Conservation (phyloP, 1,140 invertebrate genomes). For the Aphaenogaster rudis region DNA sequence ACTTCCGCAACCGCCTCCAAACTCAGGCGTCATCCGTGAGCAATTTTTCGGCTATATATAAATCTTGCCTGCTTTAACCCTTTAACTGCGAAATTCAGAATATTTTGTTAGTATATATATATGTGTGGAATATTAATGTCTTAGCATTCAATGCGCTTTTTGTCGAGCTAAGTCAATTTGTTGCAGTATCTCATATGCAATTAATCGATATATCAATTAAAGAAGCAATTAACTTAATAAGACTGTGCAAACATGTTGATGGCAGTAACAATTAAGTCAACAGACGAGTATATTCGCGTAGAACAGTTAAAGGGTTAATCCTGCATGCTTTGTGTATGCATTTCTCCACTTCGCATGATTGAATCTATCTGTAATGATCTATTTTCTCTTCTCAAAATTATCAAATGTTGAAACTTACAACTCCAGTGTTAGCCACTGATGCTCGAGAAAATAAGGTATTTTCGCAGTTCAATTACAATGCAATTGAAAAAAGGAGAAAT, state of each 20-base stretch:
- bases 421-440: background rate
- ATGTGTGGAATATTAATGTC: background rate
- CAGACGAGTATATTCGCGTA: background rate
- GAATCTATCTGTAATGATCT: background rate
- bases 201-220: background rate
- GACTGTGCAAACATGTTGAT: background rate
- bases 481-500: background rate
- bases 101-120: background rate
- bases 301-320: slow-evolving; percentile 36
- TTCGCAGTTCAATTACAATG: background rate
- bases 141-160: background rate
- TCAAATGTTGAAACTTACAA: background rate
- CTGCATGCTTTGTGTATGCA: background rate
- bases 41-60: slow-evolving; percentile 91
- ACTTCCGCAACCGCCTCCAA: slow-evolving; percentile 79
- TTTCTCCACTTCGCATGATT: slow-evolving; percentile 27
- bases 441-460: background rate
- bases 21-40: slow-evolving; percentile 88
- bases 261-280: background rate
- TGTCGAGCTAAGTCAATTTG: background rate
- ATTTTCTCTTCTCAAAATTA: background rate
- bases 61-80: slow-evolving; percentile 68
- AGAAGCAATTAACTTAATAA: background rate
- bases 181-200: background rate
- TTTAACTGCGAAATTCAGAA: slow-evolving; percentile 24